Percentiles rank a stretch among this genome's conserved stretches.
Evolutionary conservation across 2,888 invertebrate genomes (phyloP).

Genomic region (Stenodera caucasica): DNA sequence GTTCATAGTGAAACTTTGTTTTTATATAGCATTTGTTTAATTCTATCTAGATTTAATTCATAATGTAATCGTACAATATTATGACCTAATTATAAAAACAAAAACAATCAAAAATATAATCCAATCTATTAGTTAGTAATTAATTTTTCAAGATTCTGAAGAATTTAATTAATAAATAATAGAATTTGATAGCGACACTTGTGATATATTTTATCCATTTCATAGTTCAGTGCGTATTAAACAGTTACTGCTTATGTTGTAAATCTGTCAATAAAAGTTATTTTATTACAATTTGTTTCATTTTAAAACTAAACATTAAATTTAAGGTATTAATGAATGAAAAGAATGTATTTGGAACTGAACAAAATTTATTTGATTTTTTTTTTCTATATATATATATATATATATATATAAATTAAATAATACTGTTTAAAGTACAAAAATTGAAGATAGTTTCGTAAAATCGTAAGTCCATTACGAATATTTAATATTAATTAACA

Average conservation of each 20-base stretch:
- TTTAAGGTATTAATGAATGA: slow-evolving; percentile 11
- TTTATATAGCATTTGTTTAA: neutral
- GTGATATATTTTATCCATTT: slow-evolving; percentile 14
- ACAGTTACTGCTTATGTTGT: slow-evolving; percentile 12
- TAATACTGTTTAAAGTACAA: slow-evolving; percentile 56
- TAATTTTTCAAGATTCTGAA: neutral
- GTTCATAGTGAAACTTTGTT: neutral
- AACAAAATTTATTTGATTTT: slow-evolving; percentile 52
- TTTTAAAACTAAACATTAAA: neutral
- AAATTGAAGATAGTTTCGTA: slow-evolving; percentile 50
- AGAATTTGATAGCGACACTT: slow-evolving; percentile 9
- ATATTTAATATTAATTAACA: slow-evolving; percentile 43
- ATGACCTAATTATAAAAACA: neutral
- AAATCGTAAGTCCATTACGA: slow-evolving; percentile 51
- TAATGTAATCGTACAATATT: slow-evolving; percentile 8
- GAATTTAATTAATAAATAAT: slow-evolving; percentile 5
- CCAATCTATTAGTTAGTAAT: slow-evolving; percentile 3
- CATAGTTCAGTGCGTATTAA: slow-evolving; percentile 12
- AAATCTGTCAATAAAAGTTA: slow-evolving; percentile 13
- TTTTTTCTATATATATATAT: slow-evolving; percentile 39
- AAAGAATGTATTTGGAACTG: slow-evolving; percentile 37
- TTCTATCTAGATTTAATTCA: neutral
- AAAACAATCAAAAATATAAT: neutral
- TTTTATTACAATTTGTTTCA: slow-evolving; percentile 7
- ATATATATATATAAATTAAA: slow-evolving; percentile 47